Base-by-base conservation (phyloP, 2,113 vertebrate genomes). In the Rana temporaria region DNA sequence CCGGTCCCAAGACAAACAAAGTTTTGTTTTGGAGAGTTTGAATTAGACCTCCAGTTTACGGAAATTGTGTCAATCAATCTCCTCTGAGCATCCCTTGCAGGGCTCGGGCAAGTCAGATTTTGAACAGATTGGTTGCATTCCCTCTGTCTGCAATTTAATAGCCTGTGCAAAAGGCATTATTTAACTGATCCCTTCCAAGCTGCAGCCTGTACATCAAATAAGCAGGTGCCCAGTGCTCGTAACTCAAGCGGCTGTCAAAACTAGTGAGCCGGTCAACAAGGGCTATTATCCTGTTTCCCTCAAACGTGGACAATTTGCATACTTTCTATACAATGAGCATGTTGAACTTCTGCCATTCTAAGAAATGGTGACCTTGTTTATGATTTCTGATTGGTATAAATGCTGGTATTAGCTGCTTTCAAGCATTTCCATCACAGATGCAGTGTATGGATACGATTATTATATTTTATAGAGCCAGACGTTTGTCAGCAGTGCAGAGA, bases 181-280 rank as follows among this genome's bases (percentile, higher is more conserved):
- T 82, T 82, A 82, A 82, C 80, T 75, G 80, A 82, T 82, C 80
- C 71, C 18, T 82, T 82, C 80, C 71, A 60, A 75, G 53, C 80
- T 82, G 48, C 79, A 82, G 79, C 60, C 80, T 75, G 80, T 82
- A 82, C 63, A 82, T 68, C 71, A 82, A 82, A 75, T 71, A 82
- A 82, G 71, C 80, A 82, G 79, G 79, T 82, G 79, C 79, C 79
- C 69, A 20, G 60, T 60, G 73, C 79, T 20, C 20, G 70, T 66
- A 74, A 82, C 42, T 82, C 79, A 82, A 32, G 38, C 60, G 48
- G 80, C 80, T 82, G 80, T 75, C 80, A 82, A 82, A 82, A 67
- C 71, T 32, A 59, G 70, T 60, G 52, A 75, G 52, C 48, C 70
- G 59, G 70, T 59, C 70, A 82, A 75, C 70, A 82, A 30, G 59